Conservation (phyloP, 23 tunicate species). For the Trididemnum miniatum region DNA sequence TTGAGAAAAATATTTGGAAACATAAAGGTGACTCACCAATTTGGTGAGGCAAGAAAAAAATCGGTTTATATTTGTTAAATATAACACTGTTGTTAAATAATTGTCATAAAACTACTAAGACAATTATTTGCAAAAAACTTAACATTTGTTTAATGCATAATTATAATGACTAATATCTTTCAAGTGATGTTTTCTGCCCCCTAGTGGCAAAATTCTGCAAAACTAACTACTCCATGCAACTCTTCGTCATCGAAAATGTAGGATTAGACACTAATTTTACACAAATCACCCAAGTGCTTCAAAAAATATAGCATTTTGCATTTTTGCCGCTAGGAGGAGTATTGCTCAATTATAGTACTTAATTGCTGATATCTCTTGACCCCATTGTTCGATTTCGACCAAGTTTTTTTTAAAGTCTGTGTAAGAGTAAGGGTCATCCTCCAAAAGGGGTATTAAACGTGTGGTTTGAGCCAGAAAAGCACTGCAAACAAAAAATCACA, state of each 20-base stretch:
- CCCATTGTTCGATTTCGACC: neutral
- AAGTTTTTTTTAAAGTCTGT: neutral
- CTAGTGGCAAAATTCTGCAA: neutral
- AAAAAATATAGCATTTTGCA: neutral
- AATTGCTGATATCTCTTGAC: neutral
- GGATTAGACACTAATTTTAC: neutral
- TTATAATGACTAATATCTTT: neutral
- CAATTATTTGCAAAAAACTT: no score
- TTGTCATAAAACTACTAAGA: no score
- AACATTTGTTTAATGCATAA: no score
- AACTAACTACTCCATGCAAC: neutral
- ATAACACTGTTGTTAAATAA: no score
- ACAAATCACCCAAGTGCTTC: neutral
- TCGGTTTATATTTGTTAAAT: no score
- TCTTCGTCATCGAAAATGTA: neutral
- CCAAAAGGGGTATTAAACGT: neutral
- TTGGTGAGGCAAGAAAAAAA: no score
- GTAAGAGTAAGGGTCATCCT: neutral
- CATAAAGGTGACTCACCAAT: no score
- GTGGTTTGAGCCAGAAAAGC: neutral
- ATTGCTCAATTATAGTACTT: neutral
- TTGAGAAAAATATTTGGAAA: no score
- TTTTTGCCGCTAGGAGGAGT: neutral
- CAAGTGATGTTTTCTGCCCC: neutral
- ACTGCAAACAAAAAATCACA: neutral